Base-by-base conservation (phyloP, 2,113 vertebrate genomes). In the Grammomys surdaster region DNA sequence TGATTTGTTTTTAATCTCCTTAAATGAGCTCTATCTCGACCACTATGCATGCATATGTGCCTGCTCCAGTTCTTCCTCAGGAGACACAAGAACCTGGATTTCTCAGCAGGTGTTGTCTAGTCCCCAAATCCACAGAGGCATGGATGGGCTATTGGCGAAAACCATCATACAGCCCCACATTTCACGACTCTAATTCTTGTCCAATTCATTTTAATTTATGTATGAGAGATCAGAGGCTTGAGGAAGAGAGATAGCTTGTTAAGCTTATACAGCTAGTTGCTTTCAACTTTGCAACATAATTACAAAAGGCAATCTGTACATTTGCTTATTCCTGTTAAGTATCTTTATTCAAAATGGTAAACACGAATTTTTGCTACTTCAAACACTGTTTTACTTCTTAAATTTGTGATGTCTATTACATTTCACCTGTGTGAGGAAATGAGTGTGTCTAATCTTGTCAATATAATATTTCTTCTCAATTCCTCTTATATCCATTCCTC, bases 241-340 rank as follows among this genome's bases (percentile, higher is more conserved):
- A 84, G 40, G 1, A 76, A 91, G 31, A 93, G 46, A 92, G 93
- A 91, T n/a, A 82, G 26, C 70, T 97, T 87, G 28, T 86, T 92
- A 91, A 90, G 51, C 80, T 85, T 80, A 78, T 36, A 90, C 7
- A 88, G 26, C 56, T 75, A 90, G 76, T 46, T 86, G 51, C 88
- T 95, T 93, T 92, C 80, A 88, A 73, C 90, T 97, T 81, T 90
- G 70, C 70, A 92, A 93, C 40, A 69, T 87, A 91, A 95, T 88
- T 92, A 97, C 54, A 95, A 93, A 88, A 92, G 70, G 40, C 58
- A 90, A 97, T 96, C 93, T 90, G 56, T 84, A 89, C 33, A 48
- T 75, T 94, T 91, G 43, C n/a, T 94, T 90, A 75, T 80, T 91
- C 20, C 80, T 91, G 46, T 91, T 96, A 93, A 85, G 43, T 60